Percentiles rank a stretch among this genome's conserved stretches.
These are phyloP conservation scores for Linepithema humile DNA, from an alignment of 1,140 invertebrate genomes.

Conservation along the genomic window DNA sequence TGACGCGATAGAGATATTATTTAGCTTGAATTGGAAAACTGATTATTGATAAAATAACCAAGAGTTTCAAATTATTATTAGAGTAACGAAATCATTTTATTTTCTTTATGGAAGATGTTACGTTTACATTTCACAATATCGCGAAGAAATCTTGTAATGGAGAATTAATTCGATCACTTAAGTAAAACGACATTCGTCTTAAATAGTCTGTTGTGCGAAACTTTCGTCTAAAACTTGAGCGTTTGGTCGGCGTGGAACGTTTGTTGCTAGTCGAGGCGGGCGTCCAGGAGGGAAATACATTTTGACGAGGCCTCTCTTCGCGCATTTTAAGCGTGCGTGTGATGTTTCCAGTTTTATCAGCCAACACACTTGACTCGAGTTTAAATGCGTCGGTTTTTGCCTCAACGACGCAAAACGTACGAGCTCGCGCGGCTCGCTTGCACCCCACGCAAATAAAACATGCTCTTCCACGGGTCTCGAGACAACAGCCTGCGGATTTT, in stretches of 20 bases:
- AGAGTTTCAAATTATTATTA: not conserved
- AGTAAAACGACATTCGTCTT: not conserved
- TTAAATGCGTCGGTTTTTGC: constrained; percentile 71
- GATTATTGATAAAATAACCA: not conserved
- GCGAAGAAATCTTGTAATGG: too few species aligned
- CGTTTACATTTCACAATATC: too few species aligned
- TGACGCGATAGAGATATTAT: not conserved
- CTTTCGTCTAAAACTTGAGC: constrained; percentile 14
- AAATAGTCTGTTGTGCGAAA: constrained; percentile 8
- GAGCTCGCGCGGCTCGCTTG: constrained; percentile 5
- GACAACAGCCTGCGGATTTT: constrained; percentile 64
- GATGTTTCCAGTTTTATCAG: constrained; percentile 74
- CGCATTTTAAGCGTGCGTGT: constrained; percentile 65
- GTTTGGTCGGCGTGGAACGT: constrained; percentile 34
- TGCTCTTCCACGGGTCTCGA: constrained; percentile 24
- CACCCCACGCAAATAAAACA: constrained; percentile 62
- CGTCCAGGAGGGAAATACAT: constrained; percentile 62
- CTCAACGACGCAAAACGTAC: not conserved
- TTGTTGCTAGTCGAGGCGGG: constrained; percentile 59
- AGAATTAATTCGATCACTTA: not conserved
- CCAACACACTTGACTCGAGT: constrained; percentile 71
- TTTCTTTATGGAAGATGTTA: too few species aligned
- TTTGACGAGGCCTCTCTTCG: constrained; percentile 2
- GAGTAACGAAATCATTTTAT: too few species aligned
- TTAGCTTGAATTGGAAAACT: not conserved